A percentile compares a stretch with the other conserved stretches of the same genome.
Conservation (phyloP, 2,113 vertebrate genomes). For the Abramis brama region DNA sequence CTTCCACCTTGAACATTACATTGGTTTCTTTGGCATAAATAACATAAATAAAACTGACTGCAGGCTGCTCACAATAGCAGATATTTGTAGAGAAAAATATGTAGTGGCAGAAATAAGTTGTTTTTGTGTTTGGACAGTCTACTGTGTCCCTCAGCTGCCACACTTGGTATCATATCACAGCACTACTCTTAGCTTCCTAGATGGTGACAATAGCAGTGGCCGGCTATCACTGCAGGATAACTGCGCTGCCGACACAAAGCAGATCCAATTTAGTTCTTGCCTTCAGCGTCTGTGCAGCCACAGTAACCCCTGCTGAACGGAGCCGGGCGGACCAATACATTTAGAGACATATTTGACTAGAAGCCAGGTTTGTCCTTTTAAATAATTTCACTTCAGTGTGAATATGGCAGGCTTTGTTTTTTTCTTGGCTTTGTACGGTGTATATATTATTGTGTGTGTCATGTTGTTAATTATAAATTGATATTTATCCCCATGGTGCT, state of each 20-base stretch:
- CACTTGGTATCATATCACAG: slow-evolving; percentile 6
- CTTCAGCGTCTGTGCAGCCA: slow-evolving; percentile 28
- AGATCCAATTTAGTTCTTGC: slow-evolving; percentile 4
- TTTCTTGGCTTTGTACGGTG: background rate
- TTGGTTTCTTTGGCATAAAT: background rate
- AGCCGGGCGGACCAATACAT: background rate
- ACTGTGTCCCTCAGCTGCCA: background rate
- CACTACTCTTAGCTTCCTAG: background rate
- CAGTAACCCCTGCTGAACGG: background rate
- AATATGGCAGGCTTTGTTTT: background rate
- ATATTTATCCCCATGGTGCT: background rate
- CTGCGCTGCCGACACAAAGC: slow-evolving; percentile 9
- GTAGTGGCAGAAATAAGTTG: background rate
- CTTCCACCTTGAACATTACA: background rate
- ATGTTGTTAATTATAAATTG: background rate
- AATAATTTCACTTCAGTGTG: slow-evolving; percentile 19
- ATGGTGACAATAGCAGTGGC: slow-evolving; percentile 10
- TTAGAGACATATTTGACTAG: slow-evolving; percentile 27
- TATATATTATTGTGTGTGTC: background rate
- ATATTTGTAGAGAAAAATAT: background rate
- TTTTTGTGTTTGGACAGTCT: background rate
- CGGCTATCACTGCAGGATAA: slow-evolving; percentile 10
- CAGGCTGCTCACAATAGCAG: background rate
- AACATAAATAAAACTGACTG: background rate
- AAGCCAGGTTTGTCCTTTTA: slow-evolving; percentile 28